Evolutionary conservation across 2,113 vertebrate species (phyloP).

Genomic region (Labeo catla): DNA sequence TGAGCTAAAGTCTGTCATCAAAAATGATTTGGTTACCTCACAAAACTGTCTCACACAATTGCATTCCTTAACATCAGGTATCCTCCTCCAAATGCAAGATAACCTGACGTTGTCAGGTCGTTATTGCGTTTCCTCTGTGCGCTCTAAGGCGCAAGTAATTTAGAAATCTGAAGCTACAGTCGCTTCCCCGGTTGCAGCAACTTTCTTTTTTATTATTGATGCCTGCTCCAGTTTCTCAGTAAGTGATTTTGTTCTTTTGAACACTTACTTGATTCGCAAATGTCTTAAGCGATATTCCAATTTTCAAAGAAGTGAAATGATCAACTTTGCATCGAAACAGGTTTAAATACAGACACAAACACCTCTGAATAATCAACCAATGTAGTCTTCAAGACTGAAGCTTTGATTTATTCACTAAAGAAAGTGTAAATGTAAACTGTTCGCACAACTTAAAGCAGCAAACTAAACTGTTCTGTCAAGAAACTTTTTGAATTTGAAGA

Average conservation of each 20-base stretch:
- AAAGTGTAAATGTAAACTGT: too few species aligned
- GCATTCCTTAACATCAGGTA: not conserved
- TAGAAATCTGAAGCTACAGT: not conserved
- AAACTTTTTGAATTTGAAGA: too few species aligned
- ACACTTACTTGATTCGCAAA: not conserved
- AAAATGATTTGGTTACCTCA: not conserved
- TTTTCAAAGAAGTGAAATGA: not conserved
- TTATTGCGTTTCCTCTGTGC: not conserved
- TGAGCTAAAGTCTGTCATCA: not conserved
- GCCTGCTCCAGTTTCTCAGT: not conserved
- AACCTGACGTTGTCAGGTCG: not conserved
- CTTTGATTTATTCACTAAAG: not conserved
- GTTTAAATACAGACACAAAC: not conserved
- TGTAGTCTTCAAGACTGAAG: not conserved
- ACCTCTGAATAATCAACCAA: not conserved
- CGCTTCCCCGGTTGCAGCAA: not conserved
- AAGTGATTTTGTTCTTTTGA: not conserved
- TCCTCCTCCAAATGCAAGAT: not conserved
- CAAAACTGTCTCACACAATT: not conserved
- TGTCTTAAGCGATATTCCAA: not conserved
- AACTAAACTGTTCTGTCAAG: not conserved
- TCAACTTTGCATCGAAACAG: not conserved
- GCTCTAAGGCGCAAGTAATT: not conserved
- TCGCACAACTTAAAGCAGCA: not conserved
- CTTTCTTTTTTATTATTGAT: not conserved